phyloP scores from a whole-genome alignment of 2,113 vertebrate genomes.

The Anhinga anhinga region DNA sequence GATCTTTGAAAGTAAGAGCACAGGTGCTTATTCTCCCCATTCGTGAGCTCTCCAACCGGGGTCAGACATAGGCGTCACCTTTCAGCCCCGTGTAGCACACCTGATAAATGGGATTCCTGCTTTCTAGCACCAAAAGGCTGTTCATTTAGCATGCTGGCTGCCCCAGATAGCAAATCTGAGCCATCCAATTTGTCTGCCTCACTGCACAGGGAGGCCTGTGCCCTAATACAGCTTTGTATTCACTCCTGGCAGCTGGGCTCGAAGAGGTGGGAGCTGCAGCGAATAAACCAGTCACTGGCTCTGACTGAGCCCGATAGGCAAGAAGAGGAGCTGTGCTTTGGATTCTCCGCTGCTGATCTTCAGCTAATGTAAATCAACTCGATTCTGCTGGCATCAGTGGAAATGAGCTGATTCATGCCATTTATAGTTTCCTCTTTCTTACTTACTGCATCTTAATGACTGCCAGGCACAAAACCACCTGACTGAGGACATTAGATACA shows the following conservation, averaged over 20 bases:
- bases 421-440: constrained; percentile 5
- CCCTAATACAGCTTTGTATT: background rate
- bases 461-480: background rate
- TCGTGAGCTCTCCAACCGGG: background rate
- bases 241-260: background rate
- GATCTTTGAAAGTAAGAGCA: background rate
- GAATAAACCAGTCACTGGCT: background rate
- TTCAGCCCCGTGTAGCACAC: background rate
- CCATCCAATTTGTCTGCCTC: background rate
- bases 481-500: background rate
- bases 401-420: background rate
- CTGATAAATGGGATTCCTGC: background rate
- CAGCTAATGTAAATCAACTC: constrained; percentile 6
- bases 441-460: constrained; percentile 15
- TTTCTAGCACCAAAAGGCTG: background rate
- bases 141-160: background rate
- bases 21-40: background rate
- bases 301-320: fast-evolving
- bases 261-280: background rate
- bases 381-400: background rate
- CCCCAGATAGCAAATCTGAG: background rate
- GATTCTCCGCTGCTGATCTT: background rate
- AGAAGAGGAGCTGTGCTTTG: background rate
- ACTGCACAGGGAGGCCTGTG: background rate
- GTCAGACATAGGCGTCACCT: background rate